Conservation (phyloP, 1,140 invertebrate species). For the Parapsyche elsis region DNA sequence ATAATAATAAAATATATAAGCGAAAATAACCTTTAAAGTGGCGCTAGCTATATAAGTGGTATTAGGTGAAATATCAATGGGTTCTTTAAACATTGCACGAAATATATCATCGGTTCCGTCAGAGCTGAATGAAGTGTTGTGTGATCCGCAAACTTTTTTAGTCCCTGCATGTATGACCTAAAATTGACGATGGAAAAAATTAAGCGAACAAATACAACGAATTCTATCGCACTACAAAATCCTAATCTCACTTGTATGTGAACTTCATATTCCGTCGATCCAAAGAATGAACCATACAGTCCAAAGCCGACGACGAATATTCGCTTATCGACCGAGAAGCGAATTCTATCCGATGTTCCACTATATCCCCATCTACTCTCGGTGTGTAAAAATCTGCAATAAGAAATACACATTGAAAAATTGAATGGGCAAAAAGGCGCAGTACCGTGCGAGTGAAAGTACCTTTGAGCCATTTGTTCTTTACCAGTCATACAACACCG, state of each 20-base stretch:
- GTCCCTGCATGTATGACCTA: constrained; percentile 80
- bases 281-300: constrained; percentile 88
- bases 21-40: constrained; percentile 76
- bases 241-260: constrained; percentile 71
- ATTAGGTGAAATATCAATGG: constrained; percentile 84
- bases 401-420: neutral
- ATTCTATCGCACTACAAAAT: neutral
- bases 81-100: constrained; percentile 90
- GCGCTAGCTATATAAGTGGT: constrained; percentile 86
- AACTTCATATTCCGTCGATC: constrained; percentile 84
- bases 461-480: constrained; percentile 78
- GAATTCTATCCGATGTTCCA: constrained; percentile 86
- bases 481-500: constrained; percentile 86
- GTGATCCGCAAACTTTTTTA: constrained; percentile 80
- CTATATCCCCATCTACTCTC: constrained; percentile 90
- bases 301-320: constrained; percentile 92
- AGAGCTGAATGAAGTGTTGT: constrained; percentile 82
- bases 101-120: constrained; percentile 87
- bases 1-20: neutral
- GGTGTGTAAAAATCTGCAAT: constrained; percentile 80
- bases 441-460: too few species aligned
- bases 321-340: constrained; percentile 84
- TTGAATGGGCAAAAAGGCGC: too few species aligned
- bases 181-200: constrained; percentile 27
- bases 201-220: neutral